Conservation (phyloP, 1,140 invertebrate genomes). For the Laupala kohalensis region DNA sequence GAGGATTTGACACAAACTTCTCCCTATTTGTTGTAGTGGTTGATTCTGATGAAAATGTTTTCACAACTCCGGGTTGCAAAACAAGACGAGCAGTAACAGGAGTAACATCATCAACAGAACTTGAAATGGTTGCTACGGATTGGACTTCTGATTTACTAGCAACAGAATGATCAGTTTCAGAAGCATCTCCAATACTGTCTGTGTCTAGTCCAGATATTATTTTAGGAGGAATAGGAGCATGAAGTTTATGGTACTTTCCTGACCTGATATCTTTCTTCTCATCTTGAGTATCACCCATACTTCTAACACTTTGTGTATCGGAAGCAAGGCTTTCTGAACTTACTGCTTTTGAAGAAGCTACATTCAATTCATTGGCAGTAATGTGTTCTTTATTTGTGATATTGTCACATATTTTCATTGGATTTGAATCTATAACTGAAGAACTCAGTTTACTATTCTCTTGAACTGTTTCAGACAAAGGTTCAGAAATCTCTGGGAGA, state of each 20-base stretch:
- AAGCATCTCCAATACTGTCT: background rate
- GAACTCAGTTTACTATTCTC: too few species aligned
- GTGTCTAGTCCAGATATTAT: background rate
- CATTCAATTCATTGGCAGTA: too few species aligned
- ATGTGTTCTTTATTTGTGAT: too few species aligned
- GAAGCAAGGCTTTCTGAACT: too few species aligned
- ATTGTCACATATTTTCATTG: too few species aligned
- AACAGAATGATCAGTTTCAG: background rate
- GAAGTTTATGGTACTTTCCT: constrained; percentile 31
- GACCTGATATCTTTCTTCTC: constrained; percentile 22
- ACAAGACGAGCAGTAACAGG: constrained; percentile 13
- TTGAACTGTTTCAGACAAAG: background rate
- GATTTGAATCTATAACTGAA: too few species aligned
- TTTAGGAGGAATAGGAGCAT: constrained; percentile 26
- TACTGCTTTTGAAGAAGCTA: too few species aligned
- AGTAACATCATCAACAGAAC: background rate
- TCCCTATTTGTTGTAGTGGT: background rate
- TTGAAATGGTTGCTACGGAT: background rate
- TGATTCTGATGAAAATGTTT: background rate
- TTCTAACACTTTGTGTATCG: too few species aligned
- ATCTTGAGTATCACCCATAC: background rate
- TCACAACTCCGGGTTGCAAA: constrained; percentile 13
- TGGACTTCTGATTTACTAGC: background rate
- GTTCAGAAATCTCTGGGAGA: background rate
- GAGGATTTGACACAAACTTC: constrained; percentile 7